Base-by-base conservation (phyloP, 2,888 invertebrate species). In the Coecobrya sp. region DNA sequence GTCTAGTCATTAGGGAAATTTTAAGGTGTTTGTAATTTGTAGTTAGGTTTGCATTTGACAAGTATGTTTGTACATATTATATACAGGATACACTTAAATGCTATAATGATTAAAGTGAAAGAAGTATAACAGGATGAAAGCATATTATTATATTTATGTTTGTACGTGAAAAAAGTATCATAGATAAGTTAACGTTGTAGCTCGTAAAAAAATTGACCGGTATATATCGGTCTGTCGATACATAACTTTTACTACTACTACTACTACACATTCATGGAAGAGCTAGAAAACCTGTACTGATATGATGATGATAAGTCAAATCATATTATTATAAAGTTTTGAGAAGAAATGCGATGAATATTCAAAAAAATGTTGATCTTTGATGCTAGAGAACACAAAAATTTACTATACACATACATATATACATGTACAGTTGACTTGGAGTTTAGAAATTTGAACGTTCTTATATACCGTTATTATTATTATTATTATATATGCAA, bases 141-240 rank as follows among this genome's bases (percentile, higher is more conserved):
- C 30, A 30, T 85, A 65, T 85, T 62, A n/a, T n/a, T n/a, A 62
- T 84, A 45, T 52, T 79, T n/a, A 79, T 27, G 65, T 70, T 70
- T 70, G 42, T 70, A 36, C 70, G 70, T 68, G 7, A 42, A 42
- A 11, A n/a, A 70, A 42, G 10, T 42, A 36, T 42, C 8, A 70
- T 86, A 42, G 36, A 19, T 42, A 10, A 0, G n/a, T 42, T n/a
- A 55, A 55, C 5, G 4, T 19, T 10, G 4, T 16, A 36, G 1
- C n/a, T 11, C 36, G 36, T 70, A 19, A n/a, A 42, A n/a, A 70
- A 42, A 16, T 68, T 70, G 70, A 19, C 70, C 36, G 42, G 42
- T 19, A 70, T 42, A 4, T n/a, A 25, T 25, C 62, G 25, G 70
- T 19, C 55, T 55, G 7, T 55, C 55, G 55, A 36, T 36, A 36